Conservation (phyloP, 1,140 invertebrate genomes). For the Cyrtorhinus lividipennis region DNA sequence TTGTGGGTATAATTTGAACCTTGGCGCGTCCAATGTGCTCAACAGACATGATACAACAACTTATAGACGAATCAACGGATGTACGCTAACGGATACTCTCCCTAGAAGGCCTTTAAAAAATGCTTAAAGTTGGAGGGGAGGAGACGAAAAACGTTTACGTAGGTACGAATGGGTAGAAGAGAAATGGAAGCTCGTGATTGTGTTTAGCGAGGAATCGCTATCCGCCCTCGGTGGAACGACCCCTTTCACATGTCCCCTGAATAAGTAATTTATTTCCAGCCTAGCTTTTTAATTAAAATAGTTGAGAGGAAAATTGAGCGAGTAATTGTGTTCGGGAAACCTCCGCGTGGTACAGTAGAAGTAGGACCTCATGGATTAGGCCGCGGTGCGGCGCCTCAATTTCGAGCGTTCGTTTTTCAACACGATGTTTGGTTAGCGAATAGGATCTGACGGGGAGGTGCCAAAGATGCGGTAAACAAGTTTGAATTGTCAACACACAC, state of each 20-base stretch:
- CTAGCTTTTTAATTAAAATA: not conserved
- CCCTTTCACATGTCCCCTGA: not conserved
- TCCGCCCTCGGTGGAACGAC: no score
- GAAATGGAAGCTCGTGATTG: not conserved
- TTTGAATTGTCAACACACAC: no score
- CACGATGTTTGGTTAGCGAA: no score
- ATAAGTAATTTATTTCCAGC: not conserved
- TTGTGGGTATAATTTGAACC: not conserved
- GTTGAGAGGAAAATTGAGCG: not conserved
- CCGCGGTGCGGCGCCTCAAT: no score
- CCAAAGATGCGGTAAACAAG: no score
- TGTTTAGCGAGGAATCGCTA: not conserved
- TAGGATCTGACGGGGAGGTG: no score
- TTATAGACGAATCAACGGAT: no score
- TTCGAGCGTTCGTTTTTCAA: no score
- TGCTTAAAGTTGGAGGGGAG: not conserved
- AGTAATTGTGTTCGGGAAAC: not conserved
- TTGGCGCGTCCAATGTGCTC: not conserved
- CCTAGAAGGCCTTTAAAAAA: not conserved
- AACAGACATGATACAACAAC: not conserved
- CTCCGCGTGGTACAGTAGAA: not conserved
- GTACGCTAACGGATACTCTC: not conserved
- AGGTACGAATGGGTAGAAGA: not conserved
- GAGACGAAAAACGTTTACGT: not conserved
- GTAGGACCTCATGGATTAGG: not conserved